Evolutionary conservation across 2,797 vertebrate species (phyloP).

Genomic region (Pseudocheirus occidentalis): DNA sequence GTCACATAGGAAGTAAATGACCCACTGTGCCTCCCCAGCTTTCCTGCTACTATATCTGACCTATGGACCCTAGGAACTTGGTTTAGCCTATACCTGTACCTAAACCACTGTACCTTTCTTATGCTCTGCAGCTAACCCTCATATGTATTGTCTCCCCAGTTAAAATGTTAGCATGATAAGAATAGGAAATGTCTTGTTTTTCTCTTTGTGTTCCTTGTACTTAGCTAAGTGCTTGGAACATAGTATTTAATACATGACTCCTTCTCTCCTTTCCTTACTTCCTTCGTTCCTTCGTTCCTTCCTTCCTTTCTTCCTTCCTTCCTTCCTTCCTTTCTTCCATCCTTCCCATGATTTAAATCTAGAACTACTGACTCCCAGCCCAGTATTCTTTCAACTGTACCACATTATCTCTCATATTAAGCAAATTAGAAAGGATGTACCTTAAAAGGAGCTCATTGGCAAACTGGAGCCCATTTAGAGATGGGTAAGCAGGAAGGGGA

Average conservation of each 20-base stretch:
- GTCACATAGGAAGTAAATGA: neutral
- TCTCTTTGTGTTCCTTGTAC: neutral
- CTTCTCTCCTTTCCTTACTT: no score
- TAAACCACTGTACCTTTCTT: neutral
- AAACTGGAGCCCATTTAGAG: neutral
- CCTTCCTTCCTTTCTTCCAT: no score
- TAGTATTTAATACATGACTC: neutral
- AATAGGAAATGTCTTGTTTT: neutral
- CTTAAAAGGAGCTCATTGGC: no score
- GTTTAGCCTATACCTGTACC: neutral
- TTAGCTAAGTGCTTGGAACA: neutral
- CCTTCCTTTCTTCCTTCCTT: no score
- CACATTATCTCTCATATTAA: neutral
- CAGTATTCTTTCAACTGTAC: no score
- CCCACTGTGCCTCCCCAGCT: no score
- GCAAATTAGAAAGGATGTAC: neutral
- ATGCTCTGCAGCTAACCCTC: neutral
- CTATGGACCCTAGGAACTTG: neutral
- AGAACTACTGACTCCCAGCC: no score
- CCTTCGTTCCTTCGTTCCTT: no score
- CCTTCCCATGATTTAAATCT: neutral
- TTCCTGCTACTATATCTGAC: no score
- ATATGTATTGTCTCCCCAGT: neutral
- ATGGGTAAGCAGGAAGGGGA: no score
- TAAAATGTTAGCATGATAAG: neutral